Percentiles rank a stretch among this genome's conserved stretches.
These are phyloP conservation scores for Allolobophora icterica DNA, from an alignment of 2,888 invertebrate species.

Conservation along the genomic window DNA sequence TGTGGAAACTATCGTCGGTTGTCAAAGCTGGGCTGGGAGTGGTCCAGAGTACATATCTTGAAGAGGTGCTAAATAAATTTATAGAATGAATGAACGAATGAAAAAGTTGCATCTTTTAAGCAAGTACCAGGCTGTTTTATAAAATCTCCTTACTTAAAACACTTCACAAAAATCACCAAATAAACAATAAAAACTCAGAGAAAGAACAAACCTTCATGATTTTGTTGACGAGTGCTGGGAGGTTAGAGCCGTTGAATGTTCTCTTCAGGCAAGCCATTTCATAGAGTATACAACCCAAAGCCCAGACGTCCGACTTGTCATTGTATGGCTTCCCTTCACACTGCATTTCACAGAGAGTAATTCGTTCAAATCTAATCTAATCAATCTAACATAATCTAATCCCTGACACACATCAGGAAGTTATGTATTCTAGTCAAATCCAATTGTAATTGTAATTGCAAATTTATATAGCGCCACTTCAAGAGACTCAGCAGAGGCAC, in stretches of 20 bases:
- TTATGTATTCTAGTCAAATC: not conserved
- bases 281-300: slow-evolving; percentile 78
- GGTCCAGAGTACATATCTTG: not conserved
- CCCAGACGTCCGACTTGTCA: slow-evolving; percentile 81
- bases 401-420: not conserved
- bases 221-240: slow-evolving; percentile 77
- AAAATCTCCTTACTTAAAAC: not conserved
- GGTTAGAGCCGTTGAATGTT: slow-evolving; percentile 77
- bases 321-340: slow-evolving; percentile 79
- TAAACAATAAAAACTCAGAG: not conserved
- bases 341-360: slow-evolving; percentile 64
- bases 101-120: not conserved
- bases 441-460: too few relatives aligned
- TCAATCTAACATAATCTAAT: not conserved
- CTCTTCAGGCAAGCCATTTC: slow-evolving; percentile 77
- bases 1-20: not conserved
- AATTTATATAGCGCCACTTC: too few relatives aligned
- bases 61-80: too few relatives aligned
- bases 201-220: slow-evolving; percentile 71
- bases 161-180: not conserved
- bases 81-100: not conserved
- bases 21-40: not conserved
- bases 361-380: not conserved
- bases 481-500: too few relatives aligned
- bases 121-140: not conserved